A percentile compares a stretch with the other conserved stretches of the same genome.
Evolutionary conservation across 2,888 invertebrate species (phyloP).

Genomic region (Trichopria drosophilae): DNA sequence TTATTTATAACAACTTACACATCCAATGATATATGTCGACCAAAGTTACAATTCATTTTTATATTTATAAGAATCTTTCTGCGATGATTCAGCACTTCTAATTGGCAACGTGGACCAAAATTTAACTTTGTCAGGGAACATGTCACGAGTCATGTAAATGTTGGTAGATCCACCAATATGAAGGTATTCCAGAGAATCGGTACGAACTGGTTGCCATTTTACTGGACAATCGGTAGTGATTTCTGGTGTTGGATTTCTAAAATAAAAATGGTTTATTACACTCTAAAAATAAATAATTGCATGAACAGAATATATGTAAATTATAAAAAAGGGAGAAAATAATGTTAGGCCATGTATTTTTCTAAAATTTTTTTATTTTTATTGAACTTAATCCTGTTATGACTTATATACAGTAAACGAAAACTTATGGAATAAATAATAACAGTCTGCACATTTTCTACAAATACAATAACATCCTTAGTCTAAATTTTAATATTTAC

Average conservation of each 20-base stretch:
- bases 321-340: not conserved
- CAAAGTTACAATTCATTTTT: too few species aligned
- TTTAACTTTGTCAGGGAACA: constrained; percentile 64
- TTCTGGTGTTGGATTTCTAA: constrained; percentile 70
- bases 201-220: constrained; percentile 66
- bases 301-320: not conserved
- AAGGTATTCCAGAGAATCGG: constrained; percentile 62
- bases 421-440: too few species aligned
- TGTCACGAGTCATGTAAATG: constrained; percentile 61
- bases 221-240: constrained; percentile 54
- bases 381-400: too few species aligned
- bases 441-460: too few species aligned
- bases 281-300: not conserved
- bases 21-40: too few species aligned
- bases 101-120: constrained; percentile 67
- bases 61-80: too few species aligned
- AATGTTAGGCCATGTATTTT: not conserved
- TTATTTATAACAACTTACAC: too few species aligned
- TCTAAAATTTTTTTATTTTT: not conserved
- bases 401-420: too few species aligned
- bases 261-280: constrained; percentile 38
- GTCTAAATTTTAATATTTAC: too few species aligned
- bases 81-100: too few species aligned
- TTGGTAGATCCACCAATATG: constrained; percentile 59
- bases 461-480: too few species aligned